Percentiles rank a stretch among this genome's conserved stretches.
phyloP scores from a whole-genome alignment of 2,888 invertebrate species.

The Meandrusa payeni region DNA sequence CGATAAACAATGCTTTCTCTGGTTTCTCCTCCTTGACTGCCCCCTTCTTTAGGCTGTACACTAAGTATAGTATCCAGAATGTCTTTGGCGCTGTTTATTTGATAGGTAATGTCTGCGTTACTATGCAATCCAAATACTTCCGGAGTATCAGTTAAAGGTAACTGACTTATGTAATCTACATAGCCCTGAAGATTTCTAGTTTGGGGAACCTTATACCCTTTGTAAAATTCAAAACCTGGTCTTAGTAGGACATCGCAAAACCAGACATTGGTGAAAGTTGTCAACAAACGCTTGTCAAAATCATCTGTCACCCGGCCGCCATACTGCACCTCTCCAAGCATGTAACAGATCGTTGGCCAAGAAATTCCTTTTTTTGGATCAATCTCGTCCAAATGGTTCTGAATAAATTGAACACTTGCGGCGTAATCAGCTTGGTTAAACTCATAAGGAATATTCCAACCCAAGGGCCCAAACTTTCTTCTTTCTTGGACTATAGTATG shows the following conservation, averaged over 20 bases:
- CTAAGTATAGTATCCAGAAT: slow-evolving; percentile 96
- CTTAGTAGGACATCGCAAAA: slow-evolving; percentile 94
- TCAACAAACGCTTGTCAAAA: slow-evolving; percentile 95
- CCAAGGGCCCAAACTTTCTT: slow-evolving; percentile 96
- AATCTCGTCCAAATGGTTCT: slow-evolving; percentile 98
- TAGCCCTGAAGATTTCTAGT: slow-evolving; percentile 89
- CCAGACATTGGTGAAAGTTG: slow-evolving; percentile 97
- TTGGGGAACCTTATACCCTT: slow-evolving; percentile 94
- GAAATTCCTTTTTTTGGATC: slow-evolving; percentile 98
- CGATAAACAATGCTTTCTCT: slow-evolving; percentile 95
- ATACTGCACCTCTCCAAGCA: slow-evolving; percentile 95
- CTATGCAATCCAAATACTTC: slow-evolving; percentile 98
- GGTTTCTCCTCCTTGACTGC: slow-evolving; percentile 94
- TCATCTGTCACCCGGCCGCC: slow-evolving; percentile 98
- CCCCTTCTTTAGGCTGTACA: slow-evolving; percentile 98
- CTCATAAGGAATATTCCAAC: slow-evolving; percentile 98
- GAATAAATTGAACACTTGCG: slow-evolving; percentile 96
- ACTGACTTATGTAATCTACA: slow-evolving; percentile 91
- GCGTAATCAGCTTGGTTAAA: slow-evolving; percentile 98
- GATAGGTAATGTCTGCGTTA: slow-evolving; percentile 98
- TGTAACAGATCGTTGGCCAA: slow-evolving; percentile 98
- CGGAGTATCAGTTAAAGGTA: slow-evolving; percentile 93
- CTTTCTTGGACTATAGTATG: slow-evolving; percentile 98
- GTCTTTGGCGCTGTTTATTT: slow-evolving; percentile 96
- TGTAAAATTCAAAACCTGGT: slow-evolving; percentile 95